A percentile compares a stretch with the other conserved stretches of the same genome.
Conservation (phyloP, 2,888 invertebrate species). For the Nomada ruficornis region DNA sequence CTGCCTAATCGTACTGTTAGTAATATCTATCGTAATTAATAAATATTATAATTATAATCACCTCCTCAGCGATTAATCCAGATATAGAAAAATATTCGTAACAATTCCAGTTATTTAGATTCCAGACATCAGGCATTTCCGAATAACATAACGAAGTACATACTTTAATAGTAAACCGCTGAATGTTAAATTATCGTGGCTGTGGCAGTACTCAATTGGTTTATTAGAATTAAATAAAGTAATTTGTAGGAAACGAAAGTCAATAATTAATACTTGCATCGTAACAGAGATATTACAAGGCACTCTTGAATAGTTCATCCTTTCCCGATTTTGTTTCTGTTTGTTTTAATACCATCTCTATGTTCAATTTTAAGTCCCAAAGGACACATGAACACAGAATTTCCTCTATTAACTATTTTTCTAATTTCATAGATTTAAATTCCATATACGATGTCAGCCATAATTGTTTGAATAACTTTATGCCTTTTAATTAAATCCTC, state of each 20-base stretch:
- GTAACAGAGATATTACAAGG: constrained; percentile 65
- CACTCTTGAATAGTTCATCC: constrained; percentile 66
- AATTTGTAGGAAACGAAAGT: constrained; percentile 24
- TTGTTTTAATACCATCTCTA: constrained; percentile 16
- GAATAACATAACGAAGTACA: constrained; percentile 52
- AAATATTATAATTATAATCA: constrained; percentile 79
- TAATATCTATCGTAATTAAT: constrained; percentile 70
- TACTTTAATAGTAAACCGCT: constrained; percentile 47
- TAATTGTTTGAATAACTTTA: constrained; percentile 17
- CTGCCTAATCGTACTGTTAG: constrained; percentile 70
- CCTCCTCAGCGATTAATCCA: constrained; percentile 75
- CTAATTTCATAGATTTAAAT: constrained; percentile 1
- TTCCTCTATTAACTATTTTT: constrained; percentile 20
- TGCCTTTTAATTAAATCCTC: background rate
- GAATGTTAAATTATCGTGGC: constrained; percentile 28
- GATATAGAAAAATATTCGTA: constrained; percentile 79
- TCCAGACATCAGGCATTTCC: constrained; percentile 62
- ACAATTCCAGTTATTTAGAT: constrained; percentile 65
- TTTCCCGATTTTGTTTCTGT: constrained; percentile 1
- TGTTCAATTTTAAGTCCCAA: constrained; percentile 22
- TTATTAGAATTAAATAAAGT: constrained; percentile 37
- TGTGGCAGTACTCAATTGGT: constrained; percentile 21
- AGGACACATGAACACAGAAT: constrained; percentile 30
- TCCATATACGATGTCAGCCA: background rate
- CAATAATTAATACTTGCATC: constrained; percentile 43